Percentiles rank a stretch among this genome's conserved stretches.
Conservation (phyloP, 2,797 vertebrate species). For the Mormyrops boulengeri region DNA sequence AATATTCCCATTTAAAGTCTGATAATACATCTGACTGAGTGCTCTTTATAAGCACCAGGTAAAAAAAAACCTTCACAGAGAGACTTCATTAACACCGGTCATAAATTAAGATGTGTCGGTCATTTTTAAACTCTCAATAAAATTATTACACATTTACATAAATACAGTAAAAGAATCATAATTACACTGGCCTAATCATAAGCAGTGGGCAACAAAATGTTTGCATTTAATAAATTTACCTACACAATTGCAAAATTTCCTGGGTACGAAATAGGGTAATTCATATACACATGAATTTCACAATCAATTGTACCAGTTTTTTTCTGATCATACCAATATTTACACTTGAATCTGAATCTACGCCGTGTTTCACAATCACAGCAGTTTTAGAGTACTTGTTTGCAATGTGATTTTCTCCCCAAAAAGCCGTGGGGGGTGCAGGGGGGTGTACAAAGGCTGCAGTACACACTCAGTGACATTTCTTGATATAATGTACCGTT, state of each 20-base stretch:
- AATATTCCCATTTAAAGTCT: background rate
- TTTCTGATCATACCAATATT: slow-evolving; percentile 47
- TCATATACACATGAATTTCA: slow-evolving; percentile 24
- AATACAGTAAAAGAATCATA: slow-evolving; percentile 43
- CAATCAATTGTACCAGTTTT: slow-evolving; percentile 40
- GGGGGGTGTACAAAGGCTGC: slow-evolving; percentile 18
- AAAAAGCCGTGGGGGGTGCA: slow-evolving; percentile 31
- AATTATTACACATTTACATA: slow-evolving; percentile 42
- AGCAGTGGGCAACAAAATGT: background rate
- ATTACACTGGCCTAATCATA: background rate
- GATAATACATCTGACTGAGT: slow-evolving; percentile 11
- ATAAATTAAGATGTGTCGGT: slow-evolving; percentile 15
- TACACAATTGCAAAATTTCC: background rate
- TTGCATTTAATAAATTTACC: background rate
- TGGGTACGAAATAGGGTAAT: background rate
- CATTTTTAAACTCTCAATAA: slow-evolving; percentile 19
- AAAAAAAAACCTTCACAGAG: background rate
- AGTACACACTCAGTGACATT: slow-evolving; percentile 32
- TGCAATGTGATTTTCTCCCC: slow-evolving; percentile 29
- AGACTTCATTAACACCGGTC: slow-evolving; percentile 34
- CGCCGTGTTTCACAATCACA: slow-evolving; percentile 31
- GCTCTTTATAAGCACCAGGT: slow-evolving; percentile 19
- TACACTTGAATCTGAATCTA: slow-evolving; percentile 45
- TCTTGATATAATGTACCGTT: slow-evolving; percentile 38
- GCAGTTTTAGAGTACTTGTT: slow-evolving; percentile 27